phyloP scores from a whole-genome alignment of 2,797 vertebrate genomes.

The Natrix natrix region DNA sequence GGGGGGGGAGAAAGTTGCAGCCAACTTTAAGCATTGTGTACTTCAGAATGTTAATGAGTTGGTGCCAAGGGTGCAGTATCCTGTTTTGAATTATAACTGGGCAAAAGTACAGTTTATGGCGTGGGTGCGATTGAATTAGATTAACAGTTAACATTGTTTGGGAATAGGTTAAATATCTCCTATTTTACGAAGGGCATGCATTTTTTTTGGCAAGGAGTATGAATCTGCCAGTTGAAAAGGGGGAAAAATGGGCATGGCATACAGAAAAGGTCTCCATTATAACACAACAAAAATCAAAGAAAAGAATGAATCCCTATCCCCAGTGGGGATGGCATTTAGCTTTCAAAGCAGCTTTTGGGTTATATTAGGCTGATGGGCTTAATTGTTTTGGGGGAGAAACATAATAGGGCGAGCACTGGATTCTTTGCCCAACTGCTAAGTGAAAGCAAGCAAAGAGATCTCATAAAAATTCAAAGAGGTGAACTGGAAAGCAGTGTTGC shows the following conservation, averaged over 20 bases:
- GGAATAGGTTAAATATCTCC: conserved; percentile 3
- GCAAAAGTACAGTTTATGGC: neutral
- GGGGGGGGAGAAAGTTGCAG: neutral
- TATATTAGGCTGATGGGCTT: neutral
- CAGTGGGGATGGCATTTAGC: fast-evolving
- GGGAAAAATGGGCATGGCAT: neutral
- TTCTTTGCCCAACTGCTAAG: neutral
- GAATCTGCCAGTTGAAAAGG: neutral
- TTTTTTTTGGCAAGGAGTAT: neutral
- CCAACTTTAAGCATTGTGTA: neutral
- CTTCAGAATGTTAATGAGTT: conserved; percentile 4
- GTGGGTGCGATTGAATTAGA: neutral
- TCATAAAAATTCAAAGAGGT: neutral
- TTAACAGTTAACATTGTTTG: neutral
- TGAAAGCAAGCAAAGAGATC: neutral
- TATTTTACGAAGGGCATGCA: neutral
- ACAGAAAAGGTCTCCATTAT: neutral
- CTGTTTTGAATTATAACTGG: conserved; percentile 34
- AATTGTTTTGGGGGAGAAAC: neutral
- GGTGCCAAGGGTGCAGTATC: conserved; percentile 5
- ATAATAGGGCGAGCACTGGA: too few species aligned
- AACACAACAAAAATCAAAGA: neutral
- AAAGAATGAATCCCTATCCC: neutral
- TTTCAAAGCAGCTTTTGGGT: neutral
- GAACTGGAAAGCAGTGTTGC: neutral